phyloP scores from a whole-genome alignment of 2,113 vertebrate genomes.

The Hemibagrus wyckioides region DNA sequence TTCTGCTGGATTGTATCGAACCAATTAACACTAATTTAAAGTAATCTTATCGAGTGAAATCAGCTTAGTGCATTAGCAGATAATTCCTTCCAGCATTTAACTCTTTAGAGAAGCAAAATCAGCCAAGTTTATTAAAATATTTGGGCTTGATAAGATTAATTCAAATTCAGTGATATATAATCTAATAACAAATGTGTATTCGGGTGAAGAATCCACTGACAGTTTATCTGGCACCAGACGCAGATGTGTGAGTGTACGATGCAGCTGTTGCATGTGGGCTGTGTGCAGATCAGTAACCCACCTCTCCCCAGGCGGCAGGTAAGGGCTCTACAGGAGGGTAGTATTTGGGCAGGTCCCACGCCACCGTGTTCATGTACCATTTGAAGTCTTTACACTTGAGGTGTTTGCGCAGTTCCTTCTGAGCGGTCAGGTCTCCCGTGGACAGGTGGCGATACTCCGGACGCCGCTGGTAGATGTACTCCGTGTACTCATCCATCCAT shows the following conservation, averaged over 20 bases:
- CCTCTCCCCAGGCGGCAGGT: conserved; percentile 88
- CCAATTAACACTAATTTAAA: not conserved
- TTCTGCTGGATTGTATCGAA: not conserved
- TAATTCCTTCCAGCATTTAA: not conserved
- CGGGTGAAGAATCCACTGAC: not conserved
- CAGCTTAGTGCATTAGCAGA: not conserved
- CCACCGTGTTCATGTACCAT: conserved; percentile 88
- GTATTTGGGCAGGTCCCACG: conserved; percentile 88
- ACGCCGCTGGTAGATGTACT: conserved; percentile 86
- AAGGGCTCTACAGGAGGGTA: conserved; percentile 87
- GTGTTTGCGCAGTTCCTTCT: conserved; percentile 85
- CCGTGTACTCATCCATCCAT: conserved; percentile 90
- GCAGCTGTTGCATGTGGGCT: not conserved
- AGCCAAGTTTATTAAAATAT: not conserved
- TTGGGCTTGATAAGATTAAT: not conserved
- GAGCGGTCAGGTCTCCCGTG: conserved; percentile 83
- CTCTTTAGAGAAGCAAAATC: not conserved
- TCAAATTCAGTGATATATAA: not conserved
- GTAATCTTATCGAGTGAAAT: not conserved
- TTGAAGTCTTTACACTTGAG: conserved; percentile 90
- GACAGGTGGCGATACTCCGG: conserved; percentile 88
- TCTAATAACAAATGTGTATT: not conserved
- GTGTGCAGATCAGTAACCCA: conserved; percentile 59
- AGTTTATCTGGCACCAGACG: not conserved
- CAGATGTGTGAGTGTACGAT: not conserved